phyloP scores from a whole-genome alignment of 2,797 vertebrate genomes.

The Falco novaeseelandiae region DNA sequence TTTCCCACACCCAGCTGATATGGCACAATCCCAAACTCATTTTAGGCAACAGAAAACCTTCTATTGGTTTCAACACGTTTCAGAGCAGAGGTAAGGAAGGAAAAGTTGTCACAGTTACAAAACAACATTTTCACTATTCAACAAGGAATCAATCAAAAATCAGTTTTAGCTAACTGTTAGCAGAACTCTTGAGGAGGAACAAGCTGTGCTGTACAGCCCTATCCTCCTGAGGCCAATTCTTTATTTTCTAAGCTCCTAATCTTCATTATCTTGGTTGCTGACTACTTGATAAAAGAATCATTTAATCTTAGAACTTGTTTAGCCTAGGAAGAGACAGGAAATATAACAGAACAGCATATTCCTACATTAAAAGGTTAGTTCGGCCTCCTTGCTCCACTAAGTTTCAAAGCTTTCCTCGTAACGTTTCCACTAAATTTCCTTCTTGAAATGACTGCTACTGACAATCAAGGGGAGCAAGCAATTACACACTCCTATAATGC shows the following conservation, averaged over 20 bases:
- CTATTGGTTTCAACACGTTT: not conserved
- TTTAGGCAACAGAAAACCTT: not conserved
- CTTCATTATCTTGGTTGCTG: not conserved
- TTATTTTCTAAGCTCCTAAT: not conserved
- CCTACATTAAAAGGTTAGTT: not conserved
- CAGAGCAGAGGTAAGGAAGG: not conserved
- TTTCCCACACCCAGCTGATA: not conserved
- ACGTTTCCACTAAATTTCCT: not conserved
- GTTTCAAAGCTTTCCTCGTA: not conserved
- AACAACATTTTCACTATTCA: not conserved
- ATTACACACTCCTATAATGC: not conserved
- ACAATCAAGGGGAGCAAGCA: not conserved
- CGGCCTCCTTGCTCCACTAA: not conserved
- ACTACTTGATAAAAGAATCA: not conserved
- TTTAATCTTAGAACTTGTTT: not conserved
- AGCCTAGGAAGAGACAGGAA: not conserved
- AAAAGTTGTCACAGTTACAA: not conserved
- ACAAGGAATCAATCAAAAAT: not conserved
- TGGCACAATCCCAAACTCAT: not conserved
- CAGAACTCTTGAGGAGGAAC: not conserved
- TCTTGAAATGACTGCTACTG: not conserved
- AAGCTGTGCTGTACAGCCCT: not conserved
- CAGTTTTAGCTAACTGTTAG: not conserved
- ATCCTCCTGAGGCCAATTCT: not conserved
- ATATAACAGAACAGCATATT: not conserved